These are phyloP conservation scores for Siniperca knerii DNA, from an alignment of 2,113 vertebrate genomes.

Conservation along the genomic window DNA sequence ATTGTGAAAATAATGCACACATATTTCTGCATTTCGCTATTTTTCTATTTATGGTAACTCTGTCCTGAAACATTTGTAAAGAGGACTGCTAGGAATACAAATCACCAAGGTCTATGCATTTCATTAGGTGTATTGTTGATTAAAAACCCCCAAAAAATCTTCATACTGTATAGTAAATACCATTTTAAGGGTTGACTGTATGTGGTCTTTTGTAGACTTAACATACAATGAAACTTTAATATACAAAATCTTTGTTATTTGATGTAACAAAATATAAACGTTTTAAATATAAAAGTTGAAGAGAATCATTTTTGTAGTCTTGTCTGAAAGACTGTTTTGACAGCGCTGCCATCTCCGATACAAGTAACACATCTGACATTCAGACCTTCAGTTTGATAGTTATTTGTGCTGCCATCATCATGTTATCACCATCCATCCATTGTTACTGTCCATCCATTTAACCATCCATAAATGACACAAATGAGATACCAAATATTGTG, in stretches of 20 bases:
- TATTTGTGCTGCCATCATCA: conserved; percentile 24
- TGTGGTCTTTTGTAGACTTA: not conserved
- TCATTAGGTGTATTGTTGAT: not conserved
- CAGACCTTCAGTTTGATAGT: conserved; percentile 27
- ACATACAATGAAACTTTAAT: not conserved
- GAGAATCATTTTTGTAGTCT: not conserved
- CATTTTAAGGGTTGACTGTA: not conserved
- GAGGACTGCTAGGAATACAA: not conserved
- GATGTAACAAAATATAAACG: not conserved
- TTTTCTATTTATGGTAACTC: not conserved
- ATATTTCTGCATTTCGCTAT: not conserved
- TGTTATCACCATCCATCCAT: not conserved
- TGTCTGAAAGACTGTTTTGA: conserved; percentile 29
- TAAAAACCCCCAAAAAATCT: not conserved
- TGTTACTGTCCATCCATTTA: conserved; percentile 9
- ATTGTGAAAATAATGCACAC: conserved; percentile 17
- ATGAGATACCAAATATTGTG: not conserved
- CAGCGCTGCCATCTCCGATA: conserved; percentile 12
- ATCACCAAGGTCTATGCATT: not conserved
- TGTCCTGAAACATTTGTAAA: not conserved
- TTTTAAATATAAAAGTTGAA: not conserved
- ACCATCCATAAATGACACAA: conserved; percentile 6
- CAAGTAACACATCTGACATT: conserved; percentile 11
- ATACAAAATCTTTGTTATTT: not conserved
- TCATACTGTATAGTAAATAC: not conserved